Percentiles rank a stretch among this genome's conserved stretches.
These are phyloP conservation scores for Mythimna albipuncta DNA, from an alignment of 2,888 invertebrate species.

Conservation along the genomic window DNA sequence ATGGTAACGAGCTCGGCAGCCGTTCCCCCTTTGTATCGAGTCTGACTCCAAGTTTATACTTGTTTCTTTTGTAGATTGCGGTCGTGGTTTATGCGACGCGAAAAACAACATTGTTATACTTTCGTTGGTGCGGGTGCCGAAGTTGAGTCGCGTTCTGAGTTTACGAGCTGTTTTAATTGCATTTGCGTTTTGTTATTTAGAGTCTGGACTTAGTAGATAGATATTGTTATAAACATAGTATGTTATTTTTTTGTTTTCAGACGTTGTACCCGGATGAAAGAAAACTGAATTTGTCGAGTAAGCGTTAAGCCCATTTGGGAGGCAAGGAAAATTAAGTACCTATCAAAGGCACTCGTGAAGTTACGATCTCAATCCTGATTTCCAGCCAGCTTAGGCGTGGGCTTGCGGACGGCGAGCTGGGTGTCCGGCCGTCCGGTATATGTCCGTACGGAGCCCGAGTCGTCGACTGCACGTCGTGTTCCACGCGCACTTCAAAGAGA, in stretches of 20 bases:
- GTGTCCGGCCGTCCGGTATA: too few species aligned
- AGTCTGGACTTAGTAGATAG: slow-evolving; percentile 42
- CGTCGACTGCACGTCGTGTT: too few species aligned
- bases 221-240: not conserved
- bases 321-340: too few species aligned
- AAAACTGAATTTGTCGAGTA: too few species aligned
- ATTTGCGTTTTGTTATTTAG: slow-evolving; percentile 41
- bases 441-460: too few species aligned
- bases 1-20: slow-evolving; percentile 86
- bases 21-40: slow-evolving; percentile 69
- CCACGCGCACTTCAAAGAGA: too few species aligned
- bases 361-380: too few species aligned
- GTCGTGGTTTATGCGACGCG: slow-evolving; percentile 77
- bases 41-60: slow-evolving; percentile 80
- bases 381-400: too few species aligned
- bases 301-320: too few species aligned
- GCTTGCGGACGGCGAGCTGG: too few species aligned
- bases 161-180: slow-evolving; percentile 65
- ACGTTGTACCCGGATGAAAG: not conserved
- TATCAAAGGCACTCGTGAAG: too few species aligned
- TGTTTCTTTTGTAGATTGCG: slow-evolving; percentile 87
- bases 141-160: slow-evolving; percentile 68
- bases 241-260: not conserved
- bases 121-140: slow-evolving; percentile 56
- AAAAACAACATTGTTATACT: slow-evolving; percentile 84